Conservation (phyloP, 2,113 vertebrate species). For the Nestor notabilis region DNA sequence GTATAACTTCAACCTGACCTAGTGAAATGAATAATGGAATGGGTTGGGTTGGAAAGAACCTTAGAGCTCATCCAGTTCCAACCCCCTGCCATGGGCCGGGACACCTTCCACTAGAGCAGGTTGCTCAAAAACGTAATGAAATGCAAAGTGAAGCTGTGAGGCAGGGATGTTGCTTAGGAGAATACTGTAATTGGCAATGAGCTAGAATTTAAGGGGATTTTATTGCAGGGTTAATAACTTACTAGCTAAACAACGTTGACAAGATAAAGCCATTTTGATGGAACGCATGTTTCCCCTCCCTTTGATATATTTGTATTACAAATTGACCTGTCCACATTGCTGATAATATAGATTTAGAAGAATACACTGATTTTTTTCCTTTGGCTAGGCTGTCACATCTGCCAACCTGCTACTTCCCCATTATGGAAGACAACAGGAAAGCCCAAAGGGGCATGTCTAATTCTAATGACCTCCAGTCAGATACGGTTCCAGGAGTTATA, state of each 20-base stretch:
- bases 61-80: neutral
- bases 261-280: neutral
- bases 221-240: neutral
- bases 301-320: neutral
- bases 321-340: conserved; percentile 54
- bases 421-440: conserved; percentile 21
- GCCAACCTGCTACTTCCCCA: neutral
- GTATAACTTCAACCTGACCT: neutral
- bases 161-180: neutral
- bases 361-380: neutral
- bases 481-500: neutral
- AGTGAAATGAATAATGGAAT: neutral
- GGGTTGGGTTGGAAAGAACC: neutral
- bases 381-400: neutral
- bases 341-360: conserved; percentile 7
- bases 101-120: neutral
- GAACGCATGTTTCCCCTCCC: conserved; percentile 12
- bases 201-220: neutral
- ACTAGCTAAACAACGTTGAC: neutral
- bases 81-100: neutral
- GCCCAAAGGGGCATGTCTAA: conserved; percentile 13
- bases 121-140: neutral
- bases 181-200: neutral
- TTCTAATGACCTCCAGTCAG: conserved; percentile 27
- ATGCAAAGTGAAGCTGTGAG: neutral